Evolutionary conservation across 1,140 invertebrate species (phyloP).

Genomic region (Harpegnathos saltator): DNA sequence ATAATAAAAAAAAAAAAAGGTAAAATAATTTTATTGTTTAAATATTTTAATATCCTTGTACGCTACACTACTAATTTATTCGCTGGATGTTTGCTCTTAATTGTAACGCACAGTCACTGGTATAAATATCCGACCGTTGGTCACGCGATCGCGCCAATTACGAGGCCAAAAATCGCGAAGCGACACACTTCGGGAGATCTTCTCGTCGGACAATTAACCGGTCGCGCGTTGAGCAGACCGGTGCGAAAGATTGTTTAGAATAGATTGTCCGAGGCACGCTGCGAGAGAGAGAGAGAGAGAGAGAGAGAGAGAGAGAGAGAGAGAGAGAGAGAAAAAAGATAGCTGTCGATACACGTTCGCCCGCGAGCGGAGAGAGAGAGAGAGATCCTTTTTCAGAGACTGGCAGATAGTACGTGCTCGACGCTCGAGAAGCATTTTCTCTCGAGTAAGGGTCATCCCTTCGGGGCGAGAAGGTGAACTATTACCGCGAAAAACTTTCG

Average conservation of each 20-base stretch:
- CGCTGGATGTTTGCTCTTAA: too few species aligned
- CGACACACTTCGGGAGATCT: background rate
- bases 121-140: too few species aligned
- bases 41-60: too few species aligned
- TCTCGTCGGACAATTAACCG: constrained; percentile 7
- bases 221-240: background rate
- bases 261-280: background rate
- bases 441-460: constrained; percentile 55
- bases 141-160: too few species aligned
- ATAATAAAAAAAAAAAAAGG: too few species aligned
- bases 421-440: constrained; percentile 53
- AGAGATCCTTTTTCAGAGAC: background rate
- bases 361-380: background rate
- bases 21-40: too few species aligned
- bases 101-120: too few species aligned
- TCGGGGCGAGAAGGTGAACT: constrained; percentile 33
- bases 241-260: constrained; percentile 37
- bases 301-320: background rate
- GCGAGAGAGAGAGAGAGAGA: background rate
- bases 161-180: too few species aligned
- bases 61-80: too few species aligned
- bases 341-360: constrained; percentile 36
- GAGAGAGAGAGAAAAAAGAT: constrained; percentile 10
- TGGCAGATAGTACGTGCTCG: constrained; percentile 46
- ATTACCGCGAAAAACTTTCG: constrained; percentile 48